A percentile compares a stretch with the other conserved stretches of the same genome.
These are phyloP conservation scores for Emydoidea blandingii DNA, from an alignment of 2,797 vertebrate genomes.

Conservation along the genomic window DNA sequence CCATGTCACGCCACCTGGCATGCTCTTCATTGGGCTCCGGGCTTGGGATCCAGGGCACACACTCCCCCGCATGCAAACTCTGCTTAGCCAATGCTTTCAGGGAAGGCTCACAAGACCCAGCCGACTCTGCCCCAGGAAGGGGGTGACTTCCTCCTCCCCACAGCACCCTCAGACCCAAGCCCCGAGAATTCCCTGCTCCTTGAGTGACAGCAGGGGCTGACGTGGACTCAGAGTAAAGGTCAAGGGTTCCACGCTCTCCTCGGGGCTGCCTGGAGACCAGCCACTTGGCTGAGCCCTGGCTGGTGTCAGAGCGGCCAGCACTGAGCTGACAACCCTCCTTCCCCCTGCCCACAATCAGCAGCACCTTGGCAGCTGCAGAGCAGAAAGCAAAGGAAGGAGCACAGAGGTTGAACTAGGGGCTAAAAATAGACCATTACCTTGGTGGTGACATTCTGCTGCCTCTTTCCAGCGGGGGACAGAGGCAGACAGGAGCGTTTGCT, in stretches of 20 bases:
- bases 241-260: not conserved
- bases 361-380: not conserved
- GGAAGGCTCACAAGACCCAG: not conserved
- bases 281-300: rapidly evolving
- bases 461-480: not conserved
- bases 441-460: not conserved
- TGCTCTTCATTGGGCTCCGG: no score
- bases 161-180: not conserved
- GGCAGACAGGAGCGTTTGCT: no score
- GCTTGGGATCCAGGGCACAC: not conserved
- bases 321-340: rapidly evolving
- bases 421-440: slow-evolving; percentile 58
- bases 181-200: not conserved
- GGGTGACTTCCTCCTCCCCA: rapidly evolving
- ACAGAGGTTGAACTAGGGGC: not conserved
- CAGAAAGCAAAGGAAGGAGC: not conserved
- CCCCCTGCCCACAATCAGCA: not conserved
- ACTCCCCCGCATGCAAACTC: rapidly evolving
- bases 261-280: not conserved
- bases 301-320: not conserved
- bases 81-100: not conserved
- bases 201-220: not conserved
- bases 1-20: no score
- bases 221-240: not conserved
- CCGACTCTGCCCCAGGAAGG: not conserved